Percentiles rank a stretch among this genome's conserved stretches.
Evolutionary conservation across 92 coral and sea anemone genomes (phyloP).

Genomic region (Epizoanthus rinbou): DNA sequence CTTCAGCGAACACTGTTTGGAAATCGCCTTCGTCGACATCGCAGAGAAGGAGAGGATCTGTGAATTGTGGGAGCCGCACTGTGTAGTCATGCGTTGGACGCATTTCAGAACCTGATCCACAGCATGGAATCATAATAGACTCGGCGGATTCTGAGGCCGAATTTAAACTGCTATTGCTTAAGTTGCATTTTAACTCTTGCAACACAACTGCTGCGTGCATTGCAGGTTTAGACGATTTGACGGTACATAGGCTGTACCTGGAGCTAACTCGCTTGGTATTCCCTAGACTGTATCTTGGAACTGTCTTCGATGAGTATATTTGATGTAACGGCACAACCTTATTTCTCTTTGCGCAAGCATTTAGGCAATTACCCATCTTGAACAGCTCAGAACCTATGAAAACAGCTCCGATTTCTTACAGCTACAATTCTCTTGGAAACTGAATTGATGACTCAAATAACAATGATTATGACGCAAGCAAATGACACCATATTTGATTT

Average conservation of each 20-base stretch:
- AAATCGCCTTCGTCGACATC: slow-evolving; percentile 7
- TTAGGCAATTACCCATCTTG: too few species aligned
- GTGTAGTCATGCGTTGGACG: slow-evolving; percentile 22
- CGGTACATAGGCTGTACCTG: background rate
- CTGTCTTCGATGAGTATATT: too few species aligned
- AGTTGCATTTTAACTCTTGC: background rate
- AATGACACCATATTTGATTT: slow-evolving; percentile 28
- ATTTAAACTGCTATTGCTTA: background rate
- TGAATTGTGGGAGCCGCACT: background rate
- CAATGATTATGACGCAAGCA: background rate
- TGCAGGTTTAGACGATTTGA: slow-evolving; percentile 18
- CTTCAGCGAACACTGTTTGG: background rate
- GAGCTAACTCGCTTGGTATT: background rate
- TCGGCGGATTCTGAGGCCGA: slow-evolving; percentile 10
- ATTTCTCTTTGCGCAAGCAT: too few species aligned
- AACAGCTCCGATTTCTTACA: too few species aligned
- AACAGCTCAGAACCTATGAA: too few species aligned
- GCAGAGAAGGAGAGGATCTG: slow-evolving; percentile 9
- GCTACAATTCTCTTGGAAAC: too few species aligned
- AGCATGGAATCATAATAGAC: slow-evolving; percentile 8
- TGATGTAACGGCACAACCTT: too few species aligned
- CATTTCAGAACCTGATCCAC: background rate
- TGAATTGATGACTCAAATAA: too few species aligned
- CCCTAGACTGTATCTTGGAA: too few species aligned
- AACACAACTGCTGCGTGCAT: background rate